phyloP scores from a whole-genome alignment of 2,113 vertebrate genomes.

The Aramus guarauna region DNA sequence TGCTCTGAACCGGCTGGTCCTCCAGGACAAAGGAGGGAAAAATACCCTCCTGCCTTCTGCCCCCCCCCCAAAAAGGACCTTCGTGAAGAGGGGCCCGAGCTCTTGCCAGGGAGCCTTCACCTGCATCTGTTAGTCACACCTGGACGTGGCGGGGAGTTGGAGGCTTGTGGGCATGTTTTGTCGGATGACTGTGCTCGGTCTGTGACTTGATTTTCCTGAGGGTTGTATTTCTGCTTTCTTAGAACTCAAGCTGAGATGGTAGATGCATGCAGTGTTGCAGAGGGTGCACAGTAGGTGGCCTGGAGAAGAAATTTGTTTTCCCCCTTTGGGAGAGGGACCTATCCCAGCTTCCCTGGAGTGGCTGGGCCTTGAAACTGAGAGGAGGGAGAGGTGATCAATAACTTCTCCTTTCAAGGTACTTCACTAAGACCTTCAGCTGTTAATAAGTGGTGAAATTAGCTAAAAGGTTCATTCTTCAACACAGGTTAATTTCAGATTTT shows the following conservation, averaged over 20 bases:
- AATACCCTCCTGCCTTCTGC: fast-evolving
- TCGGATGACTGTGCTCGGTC: fast-evolving
- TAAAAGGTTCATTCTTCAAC: neutral
- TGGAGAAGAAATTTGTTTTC: neutral
- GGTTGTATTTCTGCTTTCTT: neutral
- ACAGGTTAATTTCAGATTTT: neutral
- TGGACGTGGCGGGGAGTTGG: neutral
- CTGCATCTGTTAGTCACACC: neutral
- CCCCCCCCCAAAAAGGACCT: neutral
- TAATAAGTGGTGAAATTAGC: neutral
- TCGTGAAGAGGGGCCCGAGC: neutral
- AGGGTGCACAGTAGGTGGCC: neutral
- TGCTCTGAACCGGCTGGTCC: neutral
- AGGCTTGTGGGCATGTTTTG: neutral
- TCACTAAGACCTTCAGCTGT: neutral
- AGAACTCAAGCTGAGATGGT: fast-evolving
- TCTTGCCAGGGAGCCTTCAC: neutral
- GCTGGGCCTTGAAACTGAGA: neutral
- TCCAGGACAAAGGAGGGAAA: neutral
- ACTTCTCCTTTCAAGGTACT: neutral
- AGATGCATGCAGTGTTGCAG: neutral
- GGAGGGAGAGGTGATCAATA: neutral
- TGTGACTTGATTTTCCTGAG: neutral
- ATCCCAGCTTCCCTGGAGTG: neutral
- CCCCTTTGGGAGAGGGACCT: neutral